These are phyloP conservation scores for Cancer borealis DNA, from an alignment of 2,888 invertebrate genomes.

Conservation along the genomic window DNA sequence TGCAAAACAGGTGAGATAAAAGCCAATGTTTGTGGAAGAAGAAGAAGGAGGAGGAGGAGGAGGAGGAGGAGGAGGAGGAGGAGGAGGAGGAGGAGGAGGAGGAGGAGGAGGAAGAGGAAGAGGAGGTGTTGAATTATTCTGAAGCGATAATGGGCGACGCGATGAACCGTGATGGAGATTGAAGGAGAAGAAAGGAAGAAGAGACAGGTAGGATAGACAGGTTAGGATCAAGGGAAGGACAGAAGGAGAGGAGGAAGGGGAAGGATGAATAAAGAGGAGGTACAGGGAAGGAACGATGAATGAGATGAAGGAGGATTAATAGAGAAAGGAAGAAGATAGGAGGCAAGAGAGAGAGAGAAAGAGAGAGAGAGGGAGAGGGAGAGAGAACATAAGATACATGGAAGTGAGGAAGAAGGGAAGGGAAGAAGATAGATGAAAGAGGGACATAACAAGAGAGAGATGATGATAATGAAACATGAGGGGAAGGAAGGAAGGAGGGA, in stretches of 20 bases:
- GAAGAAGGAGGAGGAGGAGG: too few species aligned
- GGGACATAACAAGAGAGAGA: too few species aligned
- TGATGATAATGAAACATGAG: not conserved
- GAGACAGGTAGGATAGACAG: not conserved
- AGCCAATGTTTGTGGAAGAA: too few species aligned
- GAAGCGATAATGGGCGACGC: not conserved
- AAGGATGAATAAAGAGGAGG: too few species aligned
- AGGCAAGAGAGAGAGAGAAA: not conserved
- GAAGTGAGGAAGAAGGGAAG: not conserved
- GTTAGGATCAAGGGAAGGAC: too few species aligned
- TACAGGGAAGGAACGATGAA: too few species aligned
- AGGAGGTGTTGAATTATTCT: too few species aligned
- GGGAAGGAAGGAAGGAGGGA: not conserved
- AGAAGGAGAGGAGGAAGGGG: too few species aligned
- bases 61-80: too few species aligned
- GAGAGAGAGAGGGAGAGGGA: not conserved
- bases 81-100: too few species aligned
- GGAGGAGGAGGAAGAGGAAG: too few species aligned
- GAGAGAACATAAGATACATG: not conserved
- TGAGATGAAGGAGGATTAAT: too few species aligned
- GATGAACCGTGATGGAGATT: not conserved
- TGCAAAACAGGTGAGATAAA: not conserved
- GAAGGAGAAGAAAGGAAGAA: not conserved
- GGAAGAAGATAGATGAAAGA: not conserved
- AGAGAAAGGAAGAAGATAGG: not conserved